Percentiles rank a stretch among this genome's conserved stretches.
These are phyloP conservation scores for Oenanthe melanoleuca DNA, from an alignment of 2,113 vertebrate genomes.

Conservation along the genomic window DNA sequence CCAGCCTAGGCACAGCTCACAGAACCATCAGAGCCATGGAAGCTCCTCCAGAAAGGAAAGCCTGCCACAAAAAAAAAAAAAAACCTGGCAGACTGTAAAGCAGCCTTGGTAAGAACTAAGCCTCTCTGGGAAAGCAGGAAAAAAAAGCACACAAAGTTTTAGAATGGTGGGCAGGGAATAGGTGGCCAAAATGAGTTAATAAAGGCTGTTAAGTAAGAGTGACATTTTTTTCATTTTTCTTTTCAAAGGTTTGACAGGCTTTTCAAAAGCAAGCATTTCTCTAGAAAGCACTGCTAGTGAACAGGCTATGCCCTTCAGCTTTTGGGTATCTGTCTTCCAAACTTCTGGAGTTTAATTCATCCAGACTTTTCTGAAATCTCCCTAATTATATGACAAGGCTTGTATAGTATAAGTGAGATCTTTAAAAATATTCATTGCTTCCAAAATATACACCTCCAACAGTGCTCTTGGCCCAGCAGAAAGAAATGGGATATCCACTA, in stretches of 20 bases:
- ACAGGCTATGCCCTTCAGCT: not conserved
- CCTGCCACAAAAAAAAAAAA: not conserved
- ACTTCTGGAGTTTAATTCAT: not conserved
- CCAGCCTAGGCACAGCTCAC: not conserved
- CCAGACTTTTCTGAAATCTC: not conserved
- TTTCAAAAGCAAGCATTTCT: not conserved
- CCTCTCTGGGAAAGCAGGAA: not conserved
- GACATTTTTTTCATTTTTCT: not conserved
- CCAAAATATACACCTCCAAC: not conserved
- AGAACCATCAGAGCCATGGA: not conserved
- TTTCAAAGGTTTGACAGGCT: not conserved
- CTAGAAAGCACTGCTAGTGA: not conserved
- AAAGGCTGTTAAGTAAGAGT: not conserved
- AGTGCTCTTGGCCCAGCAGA: not conserved
- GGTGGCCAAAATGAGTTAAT: not conserved
- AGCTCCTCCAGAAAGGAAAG: not conserved
- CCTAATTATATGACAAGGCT: not conserved
- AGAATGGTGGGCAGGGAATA: not conserved
- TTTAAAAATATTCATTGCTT: not conserved
- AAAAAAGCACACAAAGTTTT: not conserved
- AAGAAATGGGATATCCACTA: not conserved
- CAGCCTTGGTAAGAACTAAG: not conserved
- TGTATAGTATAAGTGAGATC: not conserved
- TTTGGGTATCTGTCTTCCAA: not conserved
- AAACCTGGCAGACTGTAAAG: not conserved